Base-by-base conservation (phyloP, 2,113 vertebrate genomes). In the Lasiurus cinereus region DNA sequence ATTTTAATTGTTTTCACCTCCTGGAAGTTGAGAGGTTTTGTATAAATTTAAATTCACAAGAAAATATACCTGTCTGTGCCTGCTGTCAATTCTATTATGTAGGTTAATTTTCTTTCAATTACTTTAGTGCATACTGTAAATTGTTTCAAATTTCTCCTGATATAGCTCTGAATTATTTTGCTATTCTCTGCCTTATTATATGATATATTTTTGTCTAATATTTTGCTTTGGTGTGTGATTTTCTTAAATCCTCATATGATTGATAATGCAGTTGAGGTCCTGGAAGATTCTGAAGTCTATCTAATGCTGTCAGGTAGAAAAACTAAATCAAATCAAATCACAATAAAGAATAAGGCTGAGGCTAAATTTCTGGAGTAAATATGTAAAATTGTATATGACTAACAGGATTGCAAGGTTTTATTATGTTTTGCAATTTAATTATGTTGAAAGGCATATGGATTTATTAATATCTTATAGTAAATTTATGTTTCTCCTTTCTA, bases 91-190 rank as follows among this genome's bases (percentile, higher is more conserved):
- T 94, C 89, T 54, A 94, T 14, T 33, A 70, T 15, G 77, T 31
- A 96, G 33, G 31, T 95, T 96, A 97, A 94, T 78, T 96, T 82
- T 27, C 96, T 96, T 97, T 95, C 21, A 96, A 94, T 96, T 18
- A 19, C 93, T 74, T 95, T 92, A 84, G 36, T 88, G 69, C n/a
- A 56, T 72, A 33, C 10, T 88, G 5, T 79, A 92, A 96, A 96
- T 59, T 97, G 11, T 97, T 96, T 97, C 92, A 93, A 95, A 92
- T 90, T 76, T 73, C 19, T 92, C 10, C 59, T 95, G 87, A 91
- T 86, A 19, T 54, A 90, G 88, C 95, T 94, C 48, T 97, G 9
- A 96, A 94, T 83, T 88, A 85, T 10, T 83, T 50, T 90, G 50
- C 52, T 95, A 56, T 96, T 84, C 31, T 83, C 66, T 50, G 70